Conservation (phyloP, 2,888 invertebrate genomes). For the Phragmatobia fuliginosa region DNA sequence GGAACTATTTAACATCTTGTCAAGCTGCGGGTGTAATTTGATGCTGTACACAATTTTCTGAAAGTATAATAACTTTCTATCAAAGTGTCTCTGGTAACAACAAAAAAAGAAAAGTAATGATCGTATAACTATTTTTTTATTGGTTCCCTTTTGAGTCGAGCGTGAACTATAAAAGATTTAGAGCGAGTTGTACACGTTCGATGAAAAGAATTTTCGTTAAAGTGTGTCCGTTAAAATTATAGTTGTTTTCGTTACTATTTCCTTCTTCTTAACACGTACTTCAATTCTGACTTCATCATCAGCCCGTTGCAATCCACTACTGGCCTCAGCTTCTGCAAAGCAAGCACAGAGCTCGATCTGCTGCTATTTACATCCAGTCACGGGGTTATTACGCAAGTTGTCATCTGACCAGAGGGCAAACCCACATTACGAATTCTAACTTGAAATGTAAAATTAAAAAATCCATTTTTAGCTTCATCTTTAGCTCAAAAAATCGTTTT, state of each 20-base stretch:
- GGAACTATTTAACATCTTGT: background rate
- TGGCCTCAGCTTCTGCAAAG: too few species aligned
- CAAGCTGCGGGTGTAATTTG: background rate
- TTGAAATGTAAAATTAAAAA: background rate
- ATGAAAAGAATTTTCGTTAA: background rate
- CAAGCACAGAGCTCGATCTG: too few species aligned
- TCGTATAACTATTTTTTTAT: background rate
- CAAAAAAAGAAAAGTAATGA: background rate
- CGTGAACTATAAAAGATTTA: background rate
- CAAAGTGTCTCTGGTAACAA: background rate
- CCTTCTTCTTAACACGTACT: too few species aligned
- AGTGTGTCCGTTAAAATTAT: too few species aligned
- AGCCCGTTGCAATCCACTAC: too few species aligned
- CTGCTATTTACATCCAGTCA: too few species aligned
- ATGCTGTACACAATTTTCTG: background rate
- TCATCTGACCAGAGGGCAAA: too few species aligned
- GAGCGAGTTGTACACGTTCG: background rate
- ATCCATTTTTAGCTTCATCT: background rate
- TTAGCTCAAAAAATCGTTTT: background rate
- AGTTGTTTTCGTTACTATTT: too few species aligned
- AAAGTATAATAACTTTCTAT: background rate
- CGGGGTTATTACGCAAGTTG: too few species aligned
- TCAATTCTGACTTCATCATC: too few species aligned
- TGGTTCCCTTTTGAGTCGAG: background rate
- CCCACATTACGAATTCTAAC: background rate